A percentile compares a stretch with the other conserved stretches of the same genome.
Evolutionary conservation across 2,113 vertebrate genomes (phyloP).

Genomic region (Brachionichthys hirsutus): DNA sequence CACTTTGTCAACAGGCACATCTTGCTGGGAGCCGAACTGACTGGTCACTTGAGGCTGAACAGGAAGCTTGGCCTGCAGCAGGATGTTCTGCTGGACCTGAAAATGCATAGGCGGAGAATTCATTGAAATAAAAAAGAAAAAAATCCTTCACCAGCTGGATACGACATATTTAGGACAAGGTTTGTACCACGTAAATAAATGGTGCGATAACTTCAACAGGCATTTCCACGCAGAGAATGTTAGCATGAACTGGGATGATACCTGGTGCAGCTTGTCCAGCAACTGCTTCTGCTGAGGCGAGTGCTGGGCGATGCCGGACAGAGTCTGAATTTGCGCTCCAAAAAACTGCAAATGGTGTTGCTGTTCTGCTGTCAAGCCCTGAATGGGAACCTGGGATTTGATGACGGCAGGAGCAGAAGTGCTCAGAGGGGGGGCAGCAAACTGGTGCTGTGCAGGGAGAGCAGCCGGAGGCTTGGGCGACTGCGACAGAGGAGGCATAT

Average conservation of each 20-base stretch:
- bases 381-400: slow-evolving; percentile 77
- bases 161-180: too few relatives aligned
- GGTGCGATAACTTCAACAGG: too few relatives aligned
- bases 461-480: slow-evolving; percentile 71
- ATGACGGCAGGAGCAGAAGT: slow-evolving; percentile 49
- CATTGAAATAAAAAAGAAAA: neutral
- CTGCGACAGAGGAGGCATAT: slow-evolving; percentile 70
- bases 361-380: slow-evolving; percentile 79
- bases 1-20: slow-evolving; percentile 64
- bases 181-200: too few relatives aligned
- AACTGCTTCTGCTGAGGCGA: slow-evolving; percentile 84
- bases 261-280: slow-evolving; percentile 90
- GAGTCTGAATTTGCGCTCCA: slow-evolving; percentile 81
- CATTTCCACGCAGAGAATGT: too few relatives aligned
- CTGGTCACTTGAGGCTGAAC: slow-evolving; percentile 45
- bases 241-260: slow-evolving; percentile 43
- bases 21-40: slow-evolving; percentile 74
- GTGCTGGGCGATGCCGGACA: slow-evolving; percentile 78
- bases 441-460: slow-evolving; percentile 79
- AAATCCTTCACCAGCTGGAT: neutral
- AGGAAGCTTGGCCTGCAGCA: slow-evolving; percentile 79
- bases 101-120: slow-evolving; percentile 11
- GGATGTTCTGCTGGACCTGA: slow-evolving; percentile 86
- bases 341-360: slow-evolving; percentile 86
- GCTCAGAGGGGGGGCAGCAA: slow-evolving; percentile 60